Evolutionary conservation across 2,888 invertebrate species (phyloP), one percentile per base, ranked within the genome.

Genomic region (Dasypolia templi): DNA sequence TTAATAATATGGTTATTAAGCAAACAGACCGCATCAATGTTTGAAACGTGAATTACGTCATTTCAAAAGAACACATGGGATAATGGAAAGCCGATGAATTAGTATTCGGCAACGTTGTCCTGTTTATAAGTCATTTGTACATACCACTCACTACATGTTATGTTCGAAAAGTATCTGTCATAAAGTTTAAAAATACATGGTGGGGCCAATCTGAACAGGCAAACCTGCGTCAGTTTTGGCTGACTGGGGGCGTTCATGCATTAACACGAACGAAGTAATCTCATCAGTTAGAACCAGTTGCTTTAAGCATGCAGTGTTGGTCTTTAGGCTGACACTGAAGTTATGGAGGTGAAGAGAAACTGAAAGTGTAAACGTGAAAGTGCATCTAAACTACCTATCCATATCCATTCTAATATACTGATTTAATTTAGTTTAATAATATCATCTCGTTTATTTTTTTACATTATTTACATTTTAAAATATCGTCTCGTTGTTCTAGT

Each of bases 31-130:
- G 49, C 35, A 35, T 29, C 14, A 51, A 58, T 29, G 35, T 56
- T 53, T 29, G 17, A 53, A 35, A 44, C 51, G 58, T 17, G 14
- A 49, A 67, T 58, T 58, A 64, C 42, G 49, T 46, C 32, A 70
- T 42, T 55, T 67, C 44, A 58, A 44, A 49, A 59, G 55, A 26
- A 63, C 75, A 14, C 32, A 39, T 64, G 58, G 65, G 35, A 62
- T 62, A 62, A 44, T 58, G 67, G 64, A 69, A 73, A 72, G 53
- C 22, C 32, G 42, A 44, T 29, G 46, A 67, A 73, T 69, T 69
- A 56, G 66, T 72, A 76, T 82, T 76, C 72, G n/a, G n/a, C 12
- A 26, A 56, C 32, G 9, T 32, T 66, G 59, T 58, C 26, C 44
- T 35, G 7, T 62, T 56, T 73, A 26, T 65, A 65, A 64, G 78